A percentile compares a stretch with the other conserved stretches of the same genome.
phyloP scores from a whole-genome alignment of 2,888 invertebrate genomes.

The Sclerodermus sp. region DNA sequence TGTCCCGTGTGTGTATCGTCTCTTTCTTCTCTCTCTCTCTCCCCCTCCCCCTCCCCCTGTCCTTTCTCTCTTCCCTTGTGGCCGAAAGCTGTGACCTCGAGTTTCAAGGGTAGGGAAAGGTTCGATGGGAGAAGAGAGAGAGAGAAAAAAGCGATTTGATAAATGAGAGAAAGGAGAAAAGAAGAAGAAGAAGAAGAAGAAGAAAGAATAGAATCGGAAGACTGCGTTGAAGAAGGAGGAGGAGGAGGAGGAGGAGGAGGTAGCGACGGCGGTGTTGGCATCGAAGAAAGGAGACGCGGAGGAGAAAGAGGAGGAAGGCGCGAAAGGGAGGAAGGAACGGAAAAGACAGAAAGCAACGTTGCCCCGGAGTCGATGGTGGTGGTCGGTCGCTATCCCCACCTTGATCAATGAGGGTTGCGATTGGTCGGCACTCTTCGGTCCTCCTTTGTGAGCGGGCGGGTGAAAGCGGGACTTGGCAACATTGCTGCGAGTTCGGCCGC shows the following conservation, averaged over 20 bases:
- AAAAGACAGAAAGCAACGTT: slow-evolving; percentile 44
- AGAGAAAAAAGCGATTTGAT: no score
- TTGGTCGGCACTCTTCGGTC: slow-evolving; percentile 47
- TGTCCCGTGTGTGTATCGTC: no score
- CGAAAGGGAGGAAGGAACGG: slow-evolving; percentile 8
- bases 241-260: slow-evolving; percentile 14
- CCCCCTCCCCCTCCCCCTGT: slow-evolving; percentile 15
- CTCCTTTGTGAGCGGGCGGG: slow-evolving; percentile 58
- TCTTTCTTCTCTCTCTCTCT: slow-evolving; percentile 15
- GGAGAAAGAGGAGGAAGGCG: slow-evolving; percentile 5
- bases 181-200: slow-evolving; percentile 8
- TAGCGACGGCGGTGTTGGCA: no score
- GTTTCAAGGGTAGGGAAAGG: slow-evolving; percentile 59
- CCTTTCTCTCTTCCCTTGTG: slow-evolving; percentile 30
- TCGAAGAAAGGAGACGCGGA: slow-evolving; percentile 8
- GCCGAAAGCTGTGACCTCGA: slow-evolving; percentile 60
- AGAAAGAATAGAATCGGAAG: slow-evolving; percentile 28
- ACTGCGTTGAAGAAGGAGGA: slow-evolving; percentile 10
- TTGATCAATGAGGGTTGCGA: slow-evolving; percentile 25
- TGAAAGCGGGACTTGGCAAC: slow-evolving; percentile 55
- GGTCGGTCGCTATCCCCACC: slow-evolving; percentile 52
- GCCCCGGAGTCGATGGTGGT: slow-evolving; percentile 38
- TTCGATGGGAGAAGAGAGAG: slow-evolving; percentile 33
- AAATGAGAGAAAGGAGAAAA: slow-evolving; percentile 23
- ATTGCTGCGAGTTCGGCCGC: slow-evolving; percentile 44